Evolutionary conservation across 2,797 vertebrate genomes (phyloP), one percentile per base, ranked within the genome.

Genomic region (Sebastiscus albofasciatus): DNA sequence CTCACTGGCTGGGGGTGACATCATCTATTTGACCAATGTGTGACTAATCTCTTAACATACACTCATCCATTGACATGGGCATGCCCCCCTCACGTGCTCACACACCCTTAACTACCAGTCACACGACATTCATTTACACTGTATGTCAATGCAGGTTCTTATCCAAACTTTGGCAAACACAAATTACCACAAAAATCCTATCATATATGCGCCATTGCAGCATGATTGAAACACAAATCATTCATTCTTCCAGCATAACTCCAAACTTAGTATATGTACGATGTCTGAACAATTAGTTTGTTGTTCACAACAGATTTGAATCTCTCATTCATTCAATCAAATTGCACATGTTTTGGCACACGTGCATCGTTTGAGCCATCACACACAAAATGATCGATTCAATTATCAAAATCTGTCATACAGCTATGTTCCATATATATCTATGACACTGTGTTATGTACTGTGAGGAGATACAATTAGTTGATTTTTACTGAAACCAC

Each of bases 31-130:
- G 55, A 72, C 20, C 27, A 65, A 49, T 66, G n/a, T 81, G 58
- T 74, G 56, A 42, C 70, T 80, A 29, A 82, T 74, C 29, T 68
- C 10, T 16, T 7, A 16, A 72, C 10, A 67, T 56, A 33, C 10
- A 54, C 4, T 31, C 39, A 83, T 34, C 75, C 67, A 65, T 34
- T 31, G 31, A 31, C 58, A 85, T 27, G 33, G 20, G 8, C 13
- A 36, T 16, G 27, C 14, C 16, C 27, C 10, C 13, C n/a, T 61
- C 58, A 77, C 31, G 26, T 54, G 20, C 46, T 66, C 49, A 42
- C 69, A 75, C 29, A 62, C 11, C n/a, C 54, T 49, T 1, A 9
- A 72, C 8, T 5, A 11, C 34, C 29, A 39, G 60, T 76, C 85
- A 84, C n/a, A 75, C 24, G 24, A 60, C 39, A 36, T 5, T 68